A percentile compares a stretch with the other conserved stretches of the same genome.
These are phyloP conservation scores for Gallinago solitaria DNA, from an alignment of 2,797 vertebrate genomes.

Conservation along the genomic window DNA sequence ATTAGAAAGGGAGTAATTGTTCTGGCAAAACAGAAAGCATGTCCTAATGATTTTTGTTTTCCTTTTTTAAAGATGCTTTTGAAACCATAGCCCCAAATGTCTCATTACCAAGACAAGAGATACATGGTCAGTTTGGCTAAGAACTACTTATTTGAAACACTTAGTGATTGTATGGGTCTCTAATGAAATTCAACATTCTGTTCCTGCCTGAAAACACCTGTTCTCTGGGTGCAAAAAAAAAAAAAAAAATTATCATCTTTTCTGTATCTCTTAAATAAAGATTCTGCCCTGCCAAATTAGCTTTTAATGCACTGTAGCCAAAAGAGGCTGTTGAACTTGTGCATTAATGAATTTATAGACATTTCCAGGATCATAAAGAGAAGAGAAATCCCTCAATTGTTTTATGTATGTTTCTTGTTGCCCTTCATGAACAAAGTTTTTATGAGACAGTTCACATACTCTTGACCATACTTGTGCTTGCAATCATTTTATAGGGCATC, in stretches of 20 bases:
- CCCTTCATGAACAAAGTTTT: neutral
- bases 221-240: neutral
- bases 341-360: conserved; percentile 15
- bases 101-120: neutral
- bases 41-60: neutral
- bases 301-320: neutral
- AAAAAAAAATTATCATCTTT: neutral
- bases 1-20: neutral
- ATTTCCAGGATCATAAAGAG: conserved; percentile 18
- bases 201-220: conserved; percentile 35
- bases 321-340: neutral
- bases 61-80: neutral
- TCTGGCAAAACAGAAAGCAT: neutral
- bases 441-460: neutral
- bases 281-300: neutral
- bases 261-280: neutral
- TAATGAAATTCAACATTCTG: conserved; percentile 39
- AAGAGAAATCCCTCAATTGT: neutral
- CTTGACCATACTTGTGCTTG: neutral
- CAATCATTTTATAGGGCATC: neutral
- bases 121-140: neutral
- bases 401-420: neutral
- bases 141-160: conserved; percentile 19
- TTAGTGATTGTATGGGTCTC: conserved; percentile 3
- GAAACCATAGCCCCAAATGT: neutral